phyloP scores from a whole-genome alignment of 1,140 invertebrate genomes.

The Mya arenaria region DNA sequence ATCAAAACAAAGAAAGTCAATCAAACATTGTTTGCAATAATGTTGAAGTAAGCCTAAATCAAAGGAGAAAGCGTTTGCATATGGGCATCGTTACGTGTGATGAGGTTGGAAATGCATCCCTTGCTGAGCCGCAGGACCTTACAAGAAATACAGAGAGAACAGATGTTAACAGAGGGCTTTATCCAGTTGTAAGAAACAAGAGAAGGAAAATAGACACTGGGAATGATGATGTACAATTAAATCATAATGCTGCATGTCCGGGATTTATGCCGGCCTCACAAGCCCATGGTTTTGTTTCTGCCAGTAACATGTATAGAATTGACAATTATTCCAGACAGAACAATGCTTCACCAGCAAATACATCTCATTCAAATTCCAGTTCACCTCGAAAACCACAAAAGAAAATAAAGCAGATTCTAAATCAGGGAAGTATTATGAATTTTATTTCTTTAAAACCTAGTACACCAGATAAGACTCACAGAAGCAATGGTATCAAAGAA shows the following conservation, averaged over 20 bases:
- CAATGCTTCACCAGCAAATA: background rate
- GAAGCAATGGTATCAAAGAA: background rate
- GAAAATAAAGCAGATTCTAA: conserved; percentile 24
- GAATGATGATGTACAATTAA: background rate
- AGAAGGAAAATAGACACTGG: background rate
- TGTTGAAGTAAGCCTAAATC: background rate
- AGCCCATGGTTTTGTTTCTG: conserved; percentile 21
- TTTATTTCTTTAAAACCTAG: conserved; percentile 16
- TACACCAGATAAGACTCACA: background rate
- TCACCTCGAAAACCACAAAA: conserved; percentile 6
- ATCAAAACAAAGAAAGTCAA: background rate
- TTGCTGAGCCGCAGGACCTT: conserved; percentile 30
- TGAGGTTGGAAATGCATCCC: conserved; percentile 2
- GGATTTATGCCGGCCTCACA: background rate
- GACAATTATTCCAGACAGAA: background rate
- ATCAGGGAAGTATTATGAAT: conserved; percentile 37
- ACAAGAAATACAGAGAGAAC: conserved; percentile 13
- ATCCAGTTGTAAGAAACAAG: conserved; percentile 55
- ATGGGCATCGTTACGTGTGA: conserved; percentile 48
- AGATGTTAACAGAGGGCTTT: conserved; percentile 58
- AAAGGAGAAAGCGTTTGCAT: conserved; percentile 47
- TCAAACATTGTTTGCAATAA: background rate
- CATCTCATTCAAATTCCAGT: background rate
- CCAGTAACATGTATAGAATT: conserved; percentile 23
- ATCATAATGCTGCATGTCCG: background rate